Evolutionary conservation across 2,888 invertebrate species (phyloP), one percentile per base, ranked within the genome.

Genomic region (Allophyes oxyacanthae): DNA sequence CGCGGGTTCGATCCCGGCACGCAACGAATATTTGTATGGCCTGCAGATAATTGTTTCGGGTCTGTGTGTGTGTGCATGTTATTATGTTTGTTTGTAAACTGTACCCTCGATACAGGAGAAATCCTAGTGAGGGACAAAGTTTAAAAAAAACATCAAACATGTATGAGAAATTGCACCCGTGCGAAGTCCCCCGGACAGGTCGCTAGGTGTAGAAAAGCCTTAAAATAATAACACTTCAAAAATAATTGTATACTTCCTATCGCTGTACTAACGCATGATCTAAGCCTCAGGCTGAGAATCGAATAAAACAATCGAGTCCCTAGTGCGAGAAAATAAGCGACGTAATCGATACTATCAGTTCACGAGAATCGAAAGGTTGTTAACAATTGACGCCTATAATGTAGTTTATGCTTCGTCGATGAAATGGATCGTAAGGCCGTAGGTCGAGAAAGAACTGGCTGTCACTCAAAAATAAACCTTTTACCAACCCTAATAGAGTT

Each of bases 291-390:
- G 84, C 75, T 74, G 80, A 72, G 82, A 85, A 88, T 85, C 87
- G 86, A 86, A 87, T 86, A 87, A 87, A 88, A 91, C 89, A 90
- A 91, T 91, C 90, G 85, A 79, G 81, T 85, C 84, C 82, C 83
- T 87, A 85, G 85, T 83, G 84, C 83, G 82, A 89, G 87, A 90
- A 90, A 90, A 90, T 89, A 91, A 91, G 90, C 84, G 86, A 86
- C 83, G 87, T 76, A 88, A 90, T 91, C 90, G 90, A 88, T 90
- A 85, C 86, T 86, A 92, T 91, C 91, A 84, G 79, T 87, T 86
- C 90, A 90, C 90, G 88, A 90, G 90, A 90, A 91, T 92, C 91
- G 91, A 91, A 85, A 86, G 88, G 89, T 84, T 91, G 91, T 92
- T 92, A 91, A 91, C 91, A 91, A 90, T 92, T 92, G 92, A 92